These are phyloP conservation scores for Darevskia mixta DNA, from an alignment of 2,797 vertebrate genomes.

Conservation along the genomic window DNA sequence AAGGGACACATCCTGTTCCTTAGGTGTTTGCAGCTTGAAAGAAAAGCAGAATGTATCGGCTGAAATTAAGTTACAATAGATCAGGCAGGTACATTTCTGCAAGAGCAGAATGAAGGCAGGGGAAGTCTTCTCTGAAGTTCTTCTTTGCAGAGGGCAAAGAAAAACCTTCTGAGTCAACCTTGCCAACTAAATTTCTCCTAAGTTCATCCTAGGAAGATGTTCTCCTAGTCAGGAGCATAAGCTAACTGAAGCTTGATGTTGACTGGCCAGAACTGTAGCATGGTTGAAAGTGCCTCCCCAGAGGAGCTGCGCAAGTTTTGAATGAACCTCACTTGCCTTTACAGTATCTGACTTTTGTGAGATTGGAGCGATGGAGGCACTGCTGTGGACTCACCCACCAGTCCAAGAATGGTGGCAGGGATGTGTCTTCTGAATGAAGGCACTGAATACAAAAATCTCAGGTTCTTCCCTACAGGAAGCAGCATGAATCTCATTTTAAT, in stretches of 20 bases:
- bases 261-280: background rate
- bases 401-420: background rate
- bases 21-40: no score
- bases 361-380: background rate
- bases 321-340: background rate
- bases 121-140: background rate
- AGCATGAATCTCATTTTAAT: background rate
- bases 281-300: background rate
- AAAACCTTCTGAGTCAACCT: background rate
- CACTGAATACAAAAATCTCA: background rate
- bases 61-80: no score
- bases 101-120: background rate
- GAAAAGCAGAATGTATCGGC: no score
- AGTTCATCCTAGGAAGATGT: background rate
- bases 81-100: background rate
- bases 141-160: background rate
- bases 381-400: background rate
- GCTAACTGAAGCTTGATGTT: background rate
- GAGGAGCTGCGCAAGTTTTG: background rate
- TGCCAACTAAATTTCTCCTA: background rate
- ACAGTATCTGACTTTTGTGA: background rate
- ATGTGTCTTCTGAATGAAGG: background rate
- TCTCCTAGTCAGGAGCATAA: background rate
- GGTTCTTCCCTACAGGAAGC: background rate
- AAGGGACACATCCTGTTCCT: background rate